Conservation (phyloP, 2,113 vertebrate genomes). For the Hyla sarda region DNA sequence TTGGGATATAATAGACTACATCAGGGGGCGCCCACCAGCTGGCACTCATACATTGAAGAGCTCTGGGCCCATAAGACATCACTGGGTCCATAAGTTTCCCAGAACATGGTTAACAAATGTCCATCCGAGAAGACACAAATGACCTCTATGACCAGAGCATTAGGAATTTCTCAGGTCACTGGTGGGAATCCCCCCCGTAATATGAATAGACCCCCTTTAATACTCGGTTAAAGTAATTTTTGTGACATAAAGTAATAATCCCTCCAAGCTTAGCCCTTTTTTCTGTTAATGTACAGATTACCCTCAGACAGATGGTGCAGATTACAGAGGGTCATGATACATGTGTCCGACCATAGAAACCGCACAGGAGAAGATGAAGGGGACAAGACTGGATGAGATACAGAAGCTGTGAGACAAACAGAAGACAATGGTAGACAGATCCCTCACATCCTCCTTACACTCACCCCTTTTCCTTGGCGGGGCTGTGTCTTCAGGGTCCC, state of each 20-base stretch:
- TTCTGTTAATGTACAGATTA: slow-evolving; percentile 34
- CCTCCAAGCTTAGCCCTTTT: neutral
- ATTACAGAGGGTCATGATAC: slow-evolving; percentile 52
- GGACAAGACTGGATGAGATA: neutral
- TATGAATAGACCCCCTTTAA: neutral
- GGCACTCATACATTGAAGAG: neutral
- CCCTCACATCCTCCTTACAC: neutral
- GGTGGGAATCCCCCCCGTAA: neutral
- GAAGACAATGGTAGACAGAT: neutral
- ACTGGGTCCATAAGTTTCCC: too few relatives aligned
- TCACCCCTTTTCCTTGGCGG: slow-evolving; percentile 22
- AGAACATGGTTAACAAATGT: too few relatives aligned
- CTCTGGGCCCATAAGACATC: too few relatives aligned
- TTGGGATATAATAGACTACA: too few relatives aligned
- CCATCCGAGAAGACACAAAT: neutral
- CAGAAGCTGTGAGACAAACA: neutral
- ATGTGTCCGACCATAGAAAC: slow-evolving; percentile 7
- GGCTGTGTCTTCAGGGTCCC: slow-evolving; percentile 33
- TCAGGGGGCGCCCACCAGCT: too few relatives aligned
- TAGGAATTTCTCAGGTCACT: neutral
- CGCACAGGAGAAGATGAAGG: neutral
- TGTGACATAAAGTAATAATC: slow-evolving; percentile 30
- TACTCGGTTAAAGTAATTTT: neutral
- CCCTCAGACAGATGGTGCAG: slow-evolving; percentile 49
- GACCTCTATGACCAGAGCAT: neutral